A percentile compares a stretch with the other conserved stretches of the same genome.
Evolutionary conservation across 2,888 invertebrate genomes (phyloP).

Genomic region (Lacanobia oleracea): DNA sequence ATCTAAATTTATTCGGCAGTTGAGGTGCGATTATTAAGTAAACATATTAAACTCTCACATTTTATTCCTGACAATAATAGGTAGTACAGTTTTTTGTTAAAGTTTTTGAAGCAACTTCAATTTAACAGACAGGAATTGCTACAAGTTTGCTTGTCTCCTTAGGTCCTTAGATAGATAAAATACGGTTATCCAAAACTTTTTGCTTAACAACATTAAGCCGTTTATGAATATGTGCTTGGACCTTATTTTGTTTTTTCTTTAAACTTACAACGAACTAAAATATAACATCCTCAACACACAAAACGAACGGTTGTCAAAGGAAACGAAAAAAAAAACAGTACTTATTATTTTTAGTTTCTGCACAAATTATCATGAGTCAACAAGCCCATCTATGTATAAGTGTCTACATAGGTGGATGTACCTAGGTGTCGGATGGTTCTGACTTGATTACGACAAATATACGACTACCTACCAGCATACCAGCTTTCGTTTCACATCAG

Average conservation of each 20-base stretch:
- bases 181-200: no score
- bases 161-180: background rate
- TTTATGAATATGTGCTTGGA: no score
- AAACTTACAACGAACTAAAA: no score
- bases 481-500: slow-evolving; percentile 77
- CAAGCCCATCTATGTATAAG: slow-evolving; percentile 4
- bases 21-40: no score
- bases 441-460: slow-evolving; percentile 72
- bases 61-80: no score
- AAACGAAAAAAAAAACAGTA: background rate
- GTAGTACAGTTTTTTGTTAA: no score
- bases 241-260: no score
- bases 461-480: slow-evolving; percentile 70
- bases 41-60: no score
- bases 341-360: background rate
- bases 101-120: background rate
- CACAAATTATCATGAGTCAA: background rate
- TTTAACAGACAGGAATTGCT: background rate
- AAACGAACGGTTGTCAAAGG: background rate
- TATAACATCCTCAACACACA: no score
- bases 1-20: no score
- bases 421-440: slow-evolving; percentile 61
- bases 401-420: slow-evolving; percentile 45
- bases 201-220: no score
- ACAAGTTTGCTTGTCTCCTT: no score